Conservation (phyloP, 2,113 vertebrate genomes). For the Plecturocebus donacophilus region DNA sequence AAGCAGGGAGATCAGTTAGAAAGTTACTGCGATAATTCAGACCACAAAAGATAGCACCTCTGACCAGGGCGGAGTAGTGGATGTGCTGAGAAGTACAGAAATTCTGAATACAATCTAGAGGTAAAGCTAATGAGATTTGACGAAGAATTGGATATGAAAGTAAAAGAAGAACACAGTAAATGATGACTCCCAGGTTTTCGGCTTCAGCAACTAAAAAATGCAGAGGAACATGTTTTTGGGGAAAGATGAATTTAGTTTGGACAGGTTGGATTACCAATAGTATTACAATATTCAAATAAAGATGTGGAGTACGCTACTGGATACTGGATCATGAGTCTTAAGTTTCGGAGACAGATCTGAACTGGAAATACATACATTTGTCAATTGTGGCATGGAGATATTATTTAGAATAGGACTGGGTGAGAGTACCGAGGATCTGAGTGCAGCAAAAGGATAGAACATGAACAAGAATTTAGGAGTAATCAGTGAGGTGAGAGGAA, state of each 20-base stretch:
- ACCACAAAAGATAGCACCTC: not conserved
- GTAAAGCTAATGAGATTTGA: not conserved
- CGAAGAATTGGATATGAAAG: not conserved
- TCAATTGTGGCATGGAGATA: not conserved
- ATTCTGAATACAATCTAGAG: conserved; percentile 40
- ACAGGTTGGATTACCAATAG: not conserved
- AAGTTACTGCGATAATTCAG: not conserved
- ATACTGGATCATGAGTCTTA: not conserved
- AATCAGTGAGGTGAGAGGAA: not conserved
- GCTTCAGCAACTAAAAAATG: not conserved
- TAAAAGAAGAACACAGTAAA: not conserved
- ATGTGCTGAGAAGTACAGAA: not conserved
- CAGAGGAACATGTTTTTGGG: not conserved
- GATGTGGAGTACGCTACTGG: not conserved
- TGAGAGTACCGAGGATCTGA: not conserved
- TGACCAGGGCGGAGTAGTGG: not conserved
- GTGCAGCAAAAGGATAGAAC: not conserved
- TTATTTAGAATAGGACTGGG: not conserved
- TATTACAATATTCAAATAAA: conserved; percentile 3
- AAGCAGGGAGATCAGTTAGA: not conserved
- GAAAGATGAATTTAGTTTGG: conserved; percentile 24
- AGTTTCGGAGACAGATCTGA: conserved; percentile 23
- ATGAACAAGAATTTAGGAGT: not conserved
- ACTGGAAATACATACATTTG: not conserved
- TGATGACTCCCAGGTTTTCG: not conserved